These are phyloP conservation scores for Neodiprion lecontei DNA, from an alignment of 1,140 invertebrate species.

Conservation along the genomic window DNA sequence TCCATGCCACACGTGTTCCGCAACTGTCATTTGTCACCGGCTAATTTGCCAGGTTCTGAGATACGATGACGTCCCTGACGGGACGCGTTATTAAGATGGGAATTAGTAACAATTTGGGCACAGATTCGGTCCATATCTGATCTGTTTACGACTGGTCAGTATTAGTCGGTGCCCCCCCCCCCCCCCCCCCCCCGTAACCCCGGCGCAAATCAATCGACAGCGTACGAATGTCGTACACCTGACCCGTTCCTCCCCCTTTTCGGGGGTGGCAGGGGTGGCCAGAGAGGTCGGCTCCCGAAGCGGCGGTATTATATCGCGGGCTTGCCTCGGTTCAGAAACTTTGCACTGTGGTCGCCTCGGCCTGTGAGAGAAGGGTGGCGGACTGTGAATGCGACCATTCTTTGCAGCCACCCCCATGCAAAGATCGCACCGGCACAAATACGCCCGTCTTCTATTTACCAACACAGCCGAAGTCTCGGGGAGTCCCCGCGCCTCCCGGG, in stretches of 20 bases:
- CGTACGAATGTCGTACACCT: conserved; percentile 21
- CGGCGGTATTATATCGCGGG: conserved; percentile 53
- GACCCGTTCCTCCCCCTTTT: not conserved
- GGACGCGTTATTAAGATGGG: conserved; percentile 63
- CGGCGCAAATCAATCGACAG: conserved; percentile 60
- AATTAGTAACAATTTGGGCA: conserved; percentile 64
- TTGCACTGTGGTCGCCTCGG: conserved; percentile 47
- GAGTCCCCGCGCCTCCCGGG: conserved; percentile 43
- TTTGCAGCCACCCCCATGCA: conserved; percentile 47
- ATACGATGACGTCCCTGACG: conserved; percentile 63
- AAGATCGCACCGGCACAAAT: conserved; percentile 43
- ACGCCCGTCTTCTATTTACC: conserved; percentile 40
- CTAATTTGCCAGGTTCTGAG: conserved; percentile 63
- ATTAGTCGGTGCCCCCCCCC: conserved; percentile 40
- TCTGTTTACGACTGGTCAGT: conserved; percentile 60
- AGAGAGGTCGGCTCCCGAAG: conserved; percentile 8
- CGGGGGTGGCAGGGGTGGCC: conserved; percentile 1
- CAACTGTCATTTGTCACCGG: conserved; percentile 60
- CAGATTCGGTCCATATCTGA: conserved; percentile 60
- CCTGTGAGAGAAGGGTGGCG: conserved; percentile 35
- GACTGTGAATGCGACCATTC: conserved; percentile 52
- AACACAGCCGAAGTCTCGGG: conserved; percentile 41
- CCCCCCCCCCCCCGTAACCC: not conserved
- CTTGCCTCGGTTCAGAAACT: conserved; percentile 56
- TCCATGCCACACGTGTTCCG: conserved; percentile 40